Evolutionary conservation across 2,888 invertebrate species (phyloP), one percentile per base, ranked within the genome.

Genomic region (Agriopis leucophaearia): DNA sequence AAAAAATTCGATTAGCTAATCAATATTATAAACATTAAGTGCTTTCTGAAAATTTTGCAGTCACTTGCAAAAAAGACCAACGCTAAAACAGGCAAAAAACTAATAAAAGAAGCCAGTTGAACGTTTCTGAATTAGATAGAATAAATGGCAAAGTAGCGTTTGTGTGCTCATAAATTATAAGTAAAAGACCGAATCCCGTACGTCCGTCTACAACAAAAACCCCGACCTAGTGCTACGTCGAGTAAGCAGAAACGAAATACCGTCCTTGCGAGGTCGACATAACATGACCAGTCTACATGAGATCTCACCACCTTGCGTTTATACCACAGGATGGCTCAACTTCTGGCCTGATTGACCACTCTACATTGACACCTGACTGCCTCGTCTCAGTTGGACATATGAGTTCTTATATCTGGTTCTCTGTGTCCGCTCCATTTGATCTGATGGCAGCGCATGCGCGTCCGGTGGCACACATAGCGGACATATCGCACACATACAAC

Each of bases 391-490:
- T 71, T 50, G 50, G 64, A 51, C 36, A 16, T 27, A 42, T 56
- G 56, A 67, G 75, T 61, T 75, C 72, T 75, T 67, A 65, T 66
- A 77, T 79, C 79, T 80, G 76, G 86, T 78, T 82, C 73, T 76
- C 77, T 79, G 88, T 88, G 89, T 92, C 91, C 92, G 94, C 87
- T 92, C 92, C 90, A 92, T 92, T 93, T 92, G 90, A 87, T 84
- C 81, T 74, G 80, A 81, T 81, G 81, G 85, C 77, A 74, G 79
- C 79, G 84, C 83, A 81, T 81, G 85, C 83, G 87, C 89, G 90
- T 93, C 93, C 93, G 93, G 89, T 87, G 89, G 86, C 93, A 90
- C 82, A 92, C 90, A 93, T 93, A 91, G 88, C 91, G 77, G 73
- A 87, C 93, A 92, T 93, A 94, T 92, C 86, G 92, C 94, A 93